A percentile compares a stretch with the other conserved stretches of the same genome.
These are phyloP conservation scores for Enteromius argenteus DNA, from an alignment of 2,797 vertebrate genomes.

Conservation along the genomic window DNA sequence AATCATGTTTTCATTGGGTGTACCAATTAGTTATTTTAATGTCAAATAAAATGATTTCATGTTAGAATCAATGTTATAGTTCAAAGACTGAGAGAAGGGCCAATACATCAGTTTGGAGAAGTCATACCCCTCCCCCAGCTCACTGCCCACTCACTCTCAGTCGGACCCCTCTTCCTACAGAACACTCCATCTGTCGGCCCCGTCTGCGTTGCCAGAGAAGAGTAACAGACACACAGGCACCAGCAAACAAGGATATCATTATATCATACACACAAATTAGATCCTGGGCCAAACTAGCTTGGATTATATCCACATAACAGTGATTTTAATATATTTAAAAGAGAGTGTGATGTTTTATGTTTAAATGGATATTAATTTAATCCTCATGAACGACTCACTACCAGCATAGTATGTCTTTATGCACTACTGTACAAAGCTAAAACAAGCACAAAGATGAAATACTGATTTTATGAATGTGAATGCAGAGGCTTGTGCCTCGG, in stretches of 20 bases:
- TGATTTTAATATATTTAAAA: slow-evolving; percentile 25
- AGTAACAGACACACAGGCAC: slow-evolving; percentile 43
- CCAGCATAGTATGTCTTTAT: slow-evolving; percentile 55
- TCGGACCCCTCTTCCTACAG: slow-evolving; percentile 45
- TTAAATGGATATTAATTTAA: slow-evolving; percentile 22
- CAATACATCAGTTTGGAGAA: slow-evolving; percentile 27
- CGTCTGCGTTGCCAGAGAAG: slow-evolving; percentile 51
- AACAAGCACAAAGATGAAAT: slow-evolving; percentile 55
- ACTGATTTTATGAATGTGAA: slow-evolving; percentile 53
- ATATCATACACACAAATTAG: slow-evolving; percentile 35
- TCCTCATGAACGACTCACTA: slow-evolving; percentile 39
- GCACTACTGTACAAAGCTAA: slow-evolving; percentile 54
- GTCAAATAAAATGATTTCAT: neutral
- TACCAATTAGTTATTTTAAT: neutral
- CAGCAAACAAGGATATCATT: slow-evolving; percentile 31
- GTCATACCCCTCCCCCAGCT: slow-evolving; percentile 31
- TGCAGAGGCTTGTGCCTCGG: slow-evolving; percentile 41
- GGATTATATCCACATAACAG: slow-evolving; percentile 8
- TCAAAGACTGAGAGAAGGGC: slow-evolving; percentile 27
- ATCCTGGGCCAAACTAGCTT: slow-evolving; percentile 35
- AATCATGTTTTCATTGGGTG: neutral
- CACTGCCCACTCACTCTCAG: slow-evolving; percentile 44
- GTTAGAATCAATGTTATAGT: slow-evolving; percentile 8
- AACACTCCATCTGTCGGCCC: slow-evolving; percentile 56
- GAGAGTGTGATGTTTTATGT: slow-evolving; percentile 25